Evolutionary conservation across 2,797 vertebrate genomes (phyloP).

Genomic region (Poeciliopsis presidionis): DNA sequence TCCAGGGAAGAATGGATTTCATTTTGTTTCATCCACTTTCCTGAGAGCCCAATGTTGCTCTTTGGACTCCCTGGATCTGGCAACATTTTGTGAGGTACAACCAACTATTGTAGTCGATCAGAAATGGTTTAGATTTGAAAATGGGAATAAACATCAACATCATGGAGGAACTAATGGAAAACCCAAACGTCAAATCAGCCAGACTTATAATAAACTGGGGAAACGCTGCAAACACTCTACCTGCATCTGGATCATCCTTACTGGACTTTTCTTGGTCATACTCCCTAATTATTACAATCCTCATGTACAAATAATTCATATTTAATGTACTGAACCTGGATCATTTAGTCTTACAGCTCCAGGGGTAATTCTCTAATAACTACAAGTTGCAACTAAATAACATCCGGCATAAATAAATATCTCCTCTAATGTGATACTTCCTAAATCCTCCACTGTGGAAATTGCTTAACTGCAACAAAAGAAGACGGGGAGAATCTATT

Average conservation of each 20-base stretch:
- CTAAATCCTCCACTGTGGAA: slow-evolving; percentile 38
- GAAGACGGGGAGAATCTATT: slow-evolving; percentile 27
- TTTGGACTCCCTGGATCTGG: not conserved
- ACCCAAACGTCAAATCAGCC: not conserved
- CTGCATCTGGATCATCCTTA: not conserved
- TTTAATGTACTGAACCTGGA: slow-evolving; percentile 1
- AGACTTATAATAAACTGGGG: too few species aligned
- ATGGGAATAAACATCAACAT: not conserved
- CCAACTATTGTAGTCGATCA: too few species aligned
- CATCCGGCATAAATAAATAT: slow-evolving; percentile 10
- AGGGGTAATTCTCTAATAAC: not conserved
- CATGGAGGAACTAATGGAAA: not conserved
- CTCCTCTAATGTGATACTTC: slow-evolving; percentile 21
- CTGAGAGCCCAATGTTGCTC: not conserved
- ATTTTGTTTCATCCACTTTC: not conserved
- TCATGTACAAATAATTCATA: not conserved
- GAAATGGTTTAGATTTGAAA: not conserved
- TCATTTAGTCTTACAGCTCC: not conserved
- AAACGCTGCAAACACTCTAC: too few species aligned
- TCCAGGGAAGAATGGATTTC: not conserved
- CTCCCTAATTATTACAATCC: not conserved
- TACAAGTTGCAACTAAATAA: slow-evolving; percentile 8
- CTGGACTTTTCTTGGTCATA: not conserved
- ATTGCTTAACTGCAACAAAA: slow-evolving; percentile 50
- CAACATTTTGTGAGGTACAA: not conserved